Evolutionary conservation across 2,888 invertebrate genomes (phyloP).

Genomic region (Lasioglossum malachurum): DNA sequence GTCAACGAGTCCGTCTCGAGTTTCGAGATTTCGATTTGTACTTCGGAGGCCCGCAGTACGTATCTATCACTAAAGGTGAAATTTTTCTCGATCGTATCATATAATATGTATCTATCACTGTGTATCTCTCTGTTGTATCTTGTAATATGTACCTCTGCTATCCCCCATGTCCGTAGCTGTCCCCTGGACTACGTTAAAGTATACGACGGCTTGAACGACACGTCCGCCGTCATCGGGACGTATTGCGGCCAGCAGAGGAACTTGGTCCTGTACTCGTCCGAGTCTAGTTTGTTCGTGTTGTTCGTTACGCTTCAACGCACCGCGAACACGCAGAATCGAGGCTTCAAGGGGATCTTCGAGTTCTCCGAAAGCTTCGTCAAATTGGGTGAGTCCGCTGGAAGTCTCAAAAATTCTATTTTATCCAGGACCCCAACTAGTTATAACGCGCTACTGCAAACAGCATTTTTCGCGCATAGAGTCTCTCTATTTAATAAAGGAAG

Average conservation of each 20-base stretch:
- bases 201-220: conserved; percentile 96
- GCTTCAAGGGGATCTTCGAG: conserved; percentile 99
- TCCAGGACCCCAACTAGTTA: too few species aligned
- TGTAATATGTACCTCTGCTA: neutral
- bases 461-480: too few species aligned
- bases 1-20: conserved; percentile 97
- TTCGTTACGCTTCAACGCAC: conserved; percentile 96
- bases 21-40: conserved; percentile 99
- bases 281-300: conserved; percentile 95
- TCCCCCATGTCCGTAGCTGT: conserved; percentile 90
- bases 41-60: conserved; percentile 99
- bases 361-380: conserved; percentile 99
- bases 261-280: conserved; percentile 97
- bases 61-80: conserved; percentile 78
- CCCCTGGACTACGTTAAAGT: conserved; percentile 99
- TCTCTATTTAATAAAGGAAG: too few species aligned
- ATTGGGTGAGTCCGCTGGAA: conserved; percentile 89
- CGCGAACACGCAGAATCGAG: conserved; percentile 98
- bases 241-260: conserved; percentile 99
- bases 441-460: too few species aligned
- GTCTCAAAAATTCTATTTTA: neutral
- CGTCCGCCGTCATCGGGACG: conserved; percentile 96
- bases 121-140: too few species aligned
- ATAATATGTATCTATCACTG: conserved; percentile 85
- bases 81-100: too few species aligned